phyloP scores from a whole-genome alignment of 1,140 invertebrate species.

The Drosophila pruinosa region DNA sequence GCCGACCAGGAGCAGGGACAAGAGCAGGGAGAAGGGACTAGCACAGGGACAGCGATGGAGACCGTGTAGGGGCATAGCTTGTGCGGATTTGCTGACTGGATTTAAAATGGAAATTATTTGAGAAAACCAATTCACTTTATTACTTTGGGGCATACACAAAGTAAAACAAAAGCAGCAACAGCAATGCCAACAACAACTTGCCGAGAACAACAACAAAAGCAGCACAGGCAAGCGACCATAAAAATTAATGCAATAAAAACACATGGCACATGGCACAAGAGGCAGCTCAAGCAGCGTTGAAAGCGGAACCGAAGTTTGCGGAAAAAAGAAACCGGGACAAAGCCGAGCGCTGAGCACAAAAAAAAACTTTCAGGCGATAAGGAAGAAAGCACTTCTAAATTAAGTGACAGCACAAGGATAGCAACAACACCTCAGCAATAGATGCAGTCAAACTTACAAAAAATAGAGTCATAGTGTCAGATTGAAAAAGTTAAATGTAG shows the following conservation, averaged over 20 bases:
- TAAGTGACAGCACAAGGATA: background rate
- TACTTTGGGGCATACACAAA: conserved; percentile 80
- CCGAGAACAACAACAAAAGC: conserved; percentile 25
- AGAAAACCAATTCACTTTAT: conserved; percentile 80
- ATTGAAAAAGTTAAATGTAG: too few species aligned
- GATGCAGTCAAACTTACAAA: too few species aligned
- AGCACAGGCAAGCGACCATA: conserved; percentile 66
- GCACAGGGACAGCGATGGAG: too few species aligned
- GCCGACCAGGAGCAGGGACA: background rate
- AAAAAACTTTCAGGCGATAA: conserved; percentile 6
- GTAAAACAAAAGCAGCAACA: conserved; percentile 69
- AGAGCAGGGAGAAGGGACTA: background rate
- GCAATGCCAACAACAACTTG: conserved; percentile 28
- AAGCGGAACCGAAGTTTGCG: conserved; percentile 31
- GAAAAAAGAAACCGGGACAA: background rate
- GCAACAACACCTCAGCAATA: too few species aligned
- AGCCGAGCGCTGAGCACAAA: conserved; percentile 10
- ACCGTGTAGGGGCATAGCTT: conserved; percentile 13
- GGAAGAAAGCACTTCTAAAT: conserved; percentile 2
- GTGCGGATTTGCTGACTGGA: conserved; percentile 74
- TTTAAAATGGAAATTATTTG: conserved; percentile 81
- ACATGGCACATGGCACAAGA: conserved; percentile 64
- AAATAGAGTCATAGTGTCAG: conserved; percentile 2
- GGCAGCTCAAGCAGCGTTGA: conserved; percentile 27
- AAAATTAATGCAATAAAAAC: conserved; percentile 81